These are phyloP conservation scores for Apamea sordens DNA, from an alignment of 2,888 invertebrate genomes.

Conservation along the genomic window DNA sequence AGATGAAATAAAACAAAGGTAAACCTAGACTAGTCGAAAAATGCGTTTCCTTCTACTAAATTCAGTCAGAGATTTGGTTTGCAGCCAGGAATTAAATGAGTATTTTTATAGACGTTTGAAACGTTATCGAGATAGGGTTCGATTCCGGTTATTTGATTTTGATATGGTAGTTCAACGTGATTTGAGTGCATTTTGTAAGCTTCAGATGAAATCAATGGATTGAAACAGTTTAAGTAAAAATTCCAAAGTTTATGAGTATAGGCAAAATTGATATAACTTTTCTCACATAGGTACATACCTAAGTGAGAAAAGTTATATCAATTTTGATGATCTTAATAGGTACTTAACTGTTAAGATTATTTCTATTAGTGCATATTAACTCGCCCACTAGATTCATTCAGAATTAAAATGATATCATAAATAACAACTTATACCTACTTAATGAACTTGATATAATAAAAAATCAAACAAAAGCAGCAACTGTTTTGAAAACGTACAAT, in stretches of 20 bases:
- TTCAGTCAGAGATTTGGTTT: conserved; percentile 47
- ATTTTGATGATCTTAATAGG: too few species aligned
- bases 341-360: too few species aligned
- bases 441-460: too few species aligned
- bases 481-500: too few species aligned
- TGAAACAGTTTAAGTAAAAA: background rate
- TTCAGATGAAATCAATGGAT: background rate
- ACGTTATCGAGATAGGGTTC: conserved; percentile 40
- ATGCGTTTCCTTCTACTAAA: conserved; percentile 30
- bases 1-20: conserved; percentile 14
- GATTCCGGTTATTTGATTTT: conserved; percentile 52
- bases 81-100: conserved; percentile 54
- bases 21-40: conserved; percentile 14
- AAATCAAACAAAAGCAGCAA: too few species aligned
- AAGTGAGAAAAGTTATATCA: too few species aligned
- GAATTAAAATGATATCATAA: background rate
- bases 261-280: background rate
- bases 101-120: conserved; percentile 49
- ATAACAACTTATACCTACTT: too few species aligned
- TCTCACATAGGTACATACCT: too few species aligned
- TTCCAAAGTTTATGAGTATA: background rate
- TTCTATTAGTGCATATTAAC: background rate
- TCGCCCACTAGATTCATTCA: background rate
- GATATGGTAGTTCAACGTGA: conserved; percentile 31
- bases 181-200: conserved; percentile 27